These are phyloP conservation scores for Orbicella faveolata DNA, from an alignment of 64 coral and sea anemone genomes.

Conservation along the genomic window DNA sequence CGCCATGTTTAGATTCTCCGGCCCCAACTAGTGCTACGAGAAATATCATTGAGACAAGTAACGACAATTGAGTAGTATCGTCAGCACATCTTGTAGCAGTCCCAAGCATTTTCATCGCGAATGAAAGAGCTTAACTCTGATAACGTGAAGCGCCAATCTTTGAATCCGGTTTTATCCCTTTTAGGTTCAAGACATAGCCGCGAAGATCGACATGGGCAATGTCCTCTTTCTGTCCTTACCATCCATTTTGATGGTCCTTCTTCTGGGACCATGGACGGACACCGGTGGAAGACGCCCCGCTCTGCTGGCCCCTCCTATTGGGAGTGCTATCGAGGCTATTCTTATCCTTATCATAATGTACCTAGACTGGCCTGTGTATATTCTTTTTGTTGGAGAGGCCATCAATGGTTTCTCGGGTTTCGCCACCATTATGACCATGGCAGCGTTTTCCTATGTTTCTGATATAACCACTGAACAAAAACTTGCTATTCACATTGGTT, in stretches of 20 bases:
- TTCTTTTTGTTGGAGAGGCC: slow-evolving; percentile 83
- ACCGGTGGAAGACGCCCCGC: slow-evolving; percentile 81
- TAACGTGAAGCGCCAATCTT: too few species aligned
- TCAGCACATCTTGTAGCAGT: too few species aligned
- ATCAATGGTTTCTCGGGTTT: slow-evolving; percentile 85
- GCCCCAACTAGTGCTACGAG: too few species aligned
- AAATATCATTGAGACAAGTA: too few species aligned
- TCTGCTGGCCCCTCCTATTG: slow-evolving; percentile 67
- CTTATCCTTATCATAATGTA: slow-evolving; percentile 81
- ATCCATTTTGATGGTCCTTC: slow-evolving; percentile 70
- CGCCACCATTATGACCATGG: slow-evolving; percentile 69
- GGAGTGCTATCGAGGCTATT: slow-evolving; percentile 71
- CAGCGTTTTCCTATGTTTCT: slow-evolving; percentile 85
- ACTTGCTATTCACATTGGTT: slow-evolving; percentile 81
- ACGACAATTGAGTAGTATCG: too few species aligned
- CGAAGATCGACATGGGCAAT: slow-evolving; percentile 66
- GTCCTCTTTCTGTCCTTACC: slow-evolving; percentile 72
- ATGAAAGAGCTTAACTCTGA: too few species aligned
- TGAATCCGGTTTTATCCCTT: not conserved
- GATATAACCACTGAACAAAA: slow-evolving; percentile 63
- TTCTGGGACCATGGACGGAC: slow-evolving; percentile 94
- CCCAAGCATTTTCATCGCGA: not conserved
- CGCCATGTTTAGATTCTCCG: too few species aligned
- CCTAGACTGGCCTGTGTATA: slow-evolving; percentile 63
- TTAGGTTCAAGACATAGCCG: slow-evolving; percentile 71